phyloP scores from a whole-genome alignment of 2,113 vertebrate genomes.

The Phycodurus eques region DNA sequence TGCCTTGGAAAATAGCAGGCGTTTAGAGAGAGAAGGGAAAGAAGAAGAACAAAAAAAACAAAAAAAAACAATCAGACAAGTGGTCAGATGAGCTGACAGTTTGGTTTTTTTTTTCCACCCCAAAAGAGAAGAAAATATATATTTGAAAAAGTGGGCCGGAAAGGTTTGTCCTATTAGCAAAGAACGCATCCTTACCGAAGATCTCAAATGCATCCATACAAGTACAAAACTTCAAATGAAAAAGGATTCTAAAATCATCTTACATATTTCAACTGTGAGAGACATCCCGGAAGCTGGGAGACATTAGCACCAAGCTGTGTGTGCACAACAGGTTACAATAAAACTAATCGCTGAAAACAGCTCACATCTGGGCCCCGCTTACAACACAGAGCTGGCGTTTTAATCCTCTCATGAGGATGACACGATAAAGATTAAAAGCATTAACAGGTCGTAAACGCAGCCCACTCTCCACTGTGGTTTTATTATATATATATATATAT shows the following conservation, averaged over 20 bases:
- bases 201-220: too few relatives aligned
- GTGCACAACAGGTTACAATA: background rate
- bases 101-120: too few relatives aligned
- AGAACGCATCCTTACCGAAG: too few relatives aligned
- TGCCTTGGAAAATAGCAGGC: background rate
- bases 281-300: constrained; percentile 1
- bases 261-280: background rate
- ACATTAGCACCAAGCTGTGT: constrained; percentile 4
- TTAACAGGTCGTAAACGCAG: constrained; percentile 23
- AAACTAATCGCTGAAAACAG: constrained; percentile 22
- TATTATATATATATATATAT: too few relatives aligned
- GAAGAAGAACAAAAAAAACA: background rate
- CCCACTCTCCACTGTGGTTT: too few relatives aligned
- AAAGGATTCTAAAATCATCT: background rate
- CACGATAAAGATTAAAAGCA: constrained; percentile 67
- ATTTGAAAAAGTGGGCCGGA: too few relatives aligned
- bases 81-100: background rate
- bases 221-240: too few relatives aligned
- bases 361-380: constrained; percentile 54
- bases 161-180: too few relatives aligned
- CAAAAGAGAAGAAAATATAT: too few relatives aligned
- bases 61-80: background rate
- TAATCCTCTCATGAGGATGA: constrained; percentile 59
- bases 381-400: constrained; percentile 43
- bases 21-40: background rate